Evolutionary conservation across 2,888 invertebrate species (phyloP), one percentile per base, ranked within the genome.

Genomic region (Bembecia ichneumoniformis): DNA sequence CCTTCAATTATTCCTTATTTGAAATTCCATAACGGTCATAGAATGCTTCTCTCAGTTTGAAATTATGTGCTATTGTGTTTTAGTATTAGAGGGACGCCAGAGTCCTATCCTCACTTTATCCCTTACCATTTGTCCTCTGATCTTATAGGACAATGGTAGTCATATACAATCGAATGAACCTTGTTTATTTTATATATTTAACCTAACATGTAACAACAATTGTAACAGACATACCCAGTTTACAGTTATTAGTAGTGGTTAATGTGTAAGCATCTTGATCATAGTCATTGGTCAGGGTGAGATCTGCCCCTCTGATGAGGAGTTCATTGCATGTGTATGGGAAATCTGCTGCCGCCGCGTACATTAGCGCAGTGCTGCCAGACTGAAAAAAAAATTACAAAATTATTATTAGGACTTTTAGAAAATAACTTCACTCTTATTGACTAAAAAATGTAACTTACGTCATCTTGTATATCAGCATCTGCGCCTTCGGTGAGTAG

Each of bases 321-420:
- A 97, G 88, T 72, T 96, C 94, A 66, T 95, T 93, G 65, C 95
- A 95, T 52, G 95, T 94, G 71, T 95, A 94, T 1, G 95, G 93
- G 83, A 96, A 96, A 81, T 97, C 96, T 9, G 94, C 95, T 62
- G 92, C 92, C 3, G 96, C 95, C 47, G 97, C 96, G 82, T 95
- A 97, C 93, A 97, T 96, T 49, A 97, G 80, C 1, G 97, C 94
- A 44, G 96, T 95, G 70, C 96, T 96, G 49, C 96, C 96, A 66
- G 94, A 91, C 94, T 95, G 69, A 46, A 82, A 84, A 51, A 57
- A 43, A 56, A 52, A 46, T 17, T 2, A 7, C 7, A 20, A 2
- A 28, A 11, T 28, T 46, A 35, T 35, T 11, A 11, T 9, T 11
- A 1, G 1, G 11, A 9, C 3, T 13, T 36, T 13, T 11, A 36